These are phyloP conservation scores for Microchirus variegatus DNA, from an alignment of 2,797 vertebrate species.

Conservation along the genomic window DNA sequence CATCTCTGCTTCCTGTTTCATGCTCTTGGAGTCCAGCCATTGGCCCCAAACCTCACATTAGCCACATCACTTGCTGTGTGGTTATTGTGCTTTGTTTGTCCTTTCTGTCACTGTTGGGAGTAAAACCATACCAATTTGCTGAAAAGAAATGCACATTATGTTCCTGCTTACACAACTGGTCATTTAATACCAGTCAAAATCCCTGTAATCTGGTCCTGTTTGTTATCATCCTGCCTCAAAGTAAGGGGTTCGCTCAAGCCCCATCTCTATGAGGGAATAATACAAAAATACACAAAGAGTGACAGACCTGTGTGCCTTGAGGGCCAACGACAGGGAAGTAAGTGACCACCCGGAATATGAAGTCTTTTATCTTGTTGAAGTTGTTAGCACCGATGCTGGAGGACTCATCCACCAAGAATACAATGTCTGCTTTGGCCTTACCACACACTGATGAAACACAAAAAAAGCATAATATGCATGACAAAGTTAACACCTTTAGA, in stretches of 20 bases:
- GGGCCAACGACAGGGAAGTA: slow-evolving; percentile 89
- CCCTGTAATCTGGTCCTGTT: neutral
- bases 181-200: slow-evolving; percentile 26
- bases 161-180: slow-evolving; percentile 7
- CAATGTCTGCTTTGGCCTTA: slow-evolving; percentile 86
- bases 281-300: neutral
- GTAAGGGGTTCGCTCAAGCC: neutral
- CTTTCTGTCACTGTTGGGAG: slow-evolving; percentile 11
- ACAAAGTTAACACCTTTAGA: neutral
- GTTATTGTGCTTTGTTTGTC: slow-evolving; percentile 1
- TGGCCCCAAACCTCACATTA: slow-evolving; percentile 2
- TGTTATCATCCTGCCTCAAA: slow-evolving; percentile 20
- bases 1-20: neutral
- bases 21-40: neutral
- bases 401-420: slow-evolving; percentile 93
- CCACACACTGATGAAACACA: slow-evolving; percentile 81
- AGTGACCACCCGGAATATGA: slow-evolving; percentile 88
- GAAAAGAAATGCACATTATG: slow-evolving; percentile 19
- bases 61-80: neutral
- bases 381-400: slow-evolving; percentile 89
- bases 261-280: neutral
- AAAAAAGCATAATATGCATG: neutral
- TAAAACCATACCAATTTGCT: slow-evolving; percentile 6
- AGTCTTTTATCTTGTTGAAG: slow-evolving; percentile 90
- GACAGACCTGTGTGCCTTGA: slow-evolving; percentile 83